Evolutionary conservation across 2,797 vertebrate genomes (phyloP).

Genomic region (Caiman crocodilus): DNA sequence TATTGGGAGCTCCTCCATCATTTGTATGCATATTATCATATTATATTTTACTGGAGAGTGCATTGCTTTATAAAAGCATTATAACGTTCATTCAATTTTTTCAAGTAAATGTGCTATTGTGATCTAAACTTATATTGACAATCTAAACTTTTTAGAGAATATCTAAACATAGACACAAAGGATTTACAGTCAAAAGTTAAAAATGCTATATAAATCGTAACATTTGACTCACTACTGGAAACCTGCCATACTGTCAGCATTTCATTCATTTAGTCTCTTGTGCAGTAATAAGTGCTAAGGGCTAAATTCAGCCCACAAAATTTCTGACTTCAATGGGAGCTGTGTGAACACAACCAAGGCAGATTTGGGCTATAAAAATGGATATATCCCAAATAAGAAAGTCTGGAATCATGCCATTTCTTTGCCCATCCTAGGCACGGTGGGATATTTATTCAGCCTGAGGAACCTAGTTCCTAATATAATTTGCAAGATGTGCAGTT

Average conservation of each 20-base stretch:
- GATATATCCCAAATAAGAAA: constrained; percentile 10
- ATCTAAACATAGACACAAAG: constrained; percentile 20
- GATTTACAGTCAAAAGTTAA: constrained; percentile 37
- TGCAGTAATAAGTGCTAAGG: background rate
- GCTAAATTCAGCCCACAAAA: constrained; percentile 14
- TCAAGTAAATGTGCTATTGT: background rate
- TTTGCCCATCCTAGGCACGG: constrained; percentile 19
- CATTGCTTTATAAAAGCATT: background rate
- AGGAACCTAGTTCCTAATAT: constrained; percentile 44
- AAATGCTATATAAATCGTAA: background rate
- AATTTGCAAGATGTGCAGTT: constrained; percentile 60
- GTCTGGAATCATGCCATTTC: background rate
- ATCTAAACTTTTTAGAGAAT: constrained; percentile 2
- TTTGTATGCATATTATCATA: background rate
- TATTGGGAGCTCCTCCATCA: background rate
- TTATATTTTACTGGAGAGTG: background rate
- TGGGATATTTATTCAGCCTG: constrained; percentile 39
- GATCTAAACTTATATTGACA: background rate
- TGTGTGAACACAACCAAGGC: background rate
- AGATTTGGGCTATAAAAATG: background rate
- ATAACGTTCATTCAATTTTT: constrained; percentile 25
- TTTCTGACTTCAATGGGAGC: background rate
- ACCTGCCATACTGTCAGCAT: background rate
- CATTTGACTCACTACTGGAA: background rate
- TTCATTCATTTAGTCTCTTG: constrained; percentile 21